Base-by-base conservation (phyloP, 1,140 invertebrate species). In the Tetramorium alpestre region DNA sequence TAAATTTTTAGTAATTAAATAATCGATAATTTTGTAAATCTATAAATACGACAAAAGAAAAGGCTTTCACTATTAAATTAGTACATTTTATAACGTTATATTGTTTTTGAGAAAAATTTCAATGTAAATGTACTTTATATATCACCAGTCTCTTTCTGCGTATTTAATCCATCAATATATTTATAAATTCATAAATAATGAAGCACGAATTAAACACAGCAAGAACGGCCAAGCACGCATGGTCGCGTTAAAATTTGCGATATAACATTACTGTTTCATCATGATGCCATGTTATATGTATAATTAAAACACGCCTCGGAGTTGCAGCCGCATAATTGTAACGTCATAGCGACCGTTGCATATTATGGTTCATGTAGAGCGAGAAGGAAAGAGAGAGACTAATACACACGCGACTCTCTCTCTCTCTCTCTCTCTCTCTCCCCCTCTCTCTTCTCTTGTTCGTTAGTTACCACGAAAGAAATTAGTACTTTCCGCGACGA, bases 261-360 rank as follows among this genome's bases (percentile, higher is more conserved):
- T 80, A 80, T 80, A 80, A 80, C 47, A 80, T 67, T 67, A 67
- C 60, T 41, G 77, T 67, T 80, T 80, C 62, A 80, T 62, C 41
- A 18, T 80, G 76, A 78, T 78, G 51, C 28, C 76, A 3, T 60
- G n/a, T 78, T 78, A 78, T 78, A 78, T 78, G 62, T 80, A 80
- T 80, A 80, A 80, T 80, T 80, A 80, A 80, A 80, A 80, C 77
- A 67, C 44, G 62, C 77, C 77, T 67, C 62, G n/a, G 62, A 80
- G 77, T 80, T 80, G 77, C 77, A 65, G 28, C 28, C 33, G 60
- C 77, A 80, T 80, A 80, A 80, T 80, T 69, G 77, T 62, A 67
- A 67, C 77, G 77, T 80, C 77, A 69, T 78, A 65, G 60, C 60
- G 28, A 78, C 44, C 28, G 77, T 67, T 80, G 60, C 38, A 51